Base-by-base conservation (phyloP, 2,888 invertebrate species). In the Heliothis peltigera region DNA sequence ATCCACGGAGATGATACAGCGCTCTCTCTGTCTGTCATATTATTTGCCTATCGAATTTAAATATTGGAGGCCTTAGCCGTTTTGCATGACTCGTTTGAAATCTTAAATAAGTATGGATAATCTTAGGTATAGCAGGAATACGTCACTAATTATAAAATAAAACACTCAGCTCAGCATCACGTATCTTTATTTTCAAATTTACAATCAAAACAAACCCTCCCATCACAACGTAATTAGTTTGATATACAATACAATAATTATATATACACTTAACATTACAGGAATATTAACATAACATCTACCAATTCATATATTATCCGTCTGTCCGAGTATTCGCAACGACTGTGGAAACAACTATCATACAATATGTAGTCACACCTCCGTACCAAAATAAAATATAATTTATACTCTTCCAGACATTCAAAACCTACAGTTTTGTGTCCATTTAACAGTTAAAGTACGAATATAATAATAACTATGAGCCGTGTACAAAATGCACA, bases 221-320 rank as follows among this genome's bases (percentile, higher is more conserved):
- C 87, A 83, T 85, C 80, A 84, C 81, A 86, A 84, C 66, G 55
- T 80, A 77, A 85, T 80, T 83, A 82, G 78, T 78, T 81, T 82
- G 80, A 84, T 87, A 86, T 84, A 85, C 77, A 84, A 79, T 83
- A 77, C 77, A 83, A 79, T 83, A 77, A 79, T 78, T 81, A 85
- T 88, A 91, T 90, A 90, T 90, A 92, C 90, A 91, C 87, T 89
- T 91, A 91, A 86, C 77, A 87, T 86, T 90, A 92, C 89, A 91
- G 86, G 81, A 88, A 91, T 89, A 90, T 90, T 87, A 87, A 88
- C 83, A 85, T 86, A 87, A 82, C 85, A 77, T 75, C 80, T 84
- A 82, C 79, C 77, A 80, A 80, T 77, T 72, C 70, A 75, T 77
- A 63, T 69, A 64, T 62, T 66, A 73, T 56, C 70, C 65, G 59